These are phyloP conservation scores for Salvelinus alpinus DNA, from an alignment of 2,113 vertebrate genomes.

Conservation along the genomic window DNA sequence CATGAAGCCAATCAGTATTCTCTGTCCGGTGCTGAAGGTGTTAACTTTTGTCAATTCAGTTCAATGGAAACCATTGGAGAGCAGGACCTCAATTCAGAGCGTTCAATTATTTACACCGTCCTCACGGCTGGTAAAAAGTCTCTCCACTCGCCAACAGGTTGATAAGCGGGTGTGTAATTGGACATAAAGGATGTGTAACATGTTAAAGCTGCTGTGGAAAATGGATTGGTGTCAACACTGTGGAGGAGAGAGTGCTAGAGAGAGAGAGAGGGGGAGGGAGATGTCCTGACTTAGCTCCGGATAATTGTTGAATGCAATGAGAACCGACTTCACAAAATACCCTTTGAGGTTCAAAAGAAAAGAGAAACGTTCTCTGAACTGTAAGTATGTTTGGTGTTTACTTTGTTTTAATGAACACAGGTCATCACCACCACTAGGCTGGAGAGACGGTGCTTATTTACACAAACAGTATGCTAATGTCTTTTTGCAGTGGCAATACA, in stretches of 20 bases:
- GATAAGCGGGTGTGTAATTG: conserved; percentile 17
- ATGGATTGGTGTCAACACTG: background rate
- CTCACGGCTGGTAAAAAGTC: background rate
- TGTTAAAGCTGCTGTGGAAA: background rate
- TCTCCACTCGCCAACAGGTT: background rate
- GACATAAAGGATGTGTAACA: conserved; percentile 5
- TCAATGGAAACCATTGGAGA: background rate
- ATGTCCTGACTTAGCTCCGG: background rate
- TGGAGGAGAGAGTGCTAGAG: background rate
- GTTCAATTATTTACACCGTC: background rate
- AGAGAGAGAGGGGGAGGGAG: background rate
- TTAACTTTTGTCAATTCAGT: background rate
- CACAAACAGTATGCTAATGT: conserved; percentile 3
- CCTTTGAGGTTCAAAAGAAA: too few relatives aligned
- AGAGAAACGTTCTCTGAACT: background rate
- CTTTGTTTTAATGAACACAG: background rate
- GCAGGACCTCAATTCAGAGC: background rate
- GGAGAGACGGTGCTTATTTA: background rate
- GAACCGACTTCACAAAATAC: background rate
- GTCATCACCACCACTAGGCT: background rate
- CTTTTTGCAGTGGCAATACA: background rate
- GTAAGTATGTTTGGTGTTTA: background rate
- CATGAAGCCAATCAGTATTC: conserved; percentile 2
- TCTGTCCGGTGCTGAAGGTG: too few relatives aligned
- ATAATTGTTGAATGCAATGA: background rate